phyloP scores from a whole-genome alignment of 1,140 invertebrate species.

The Drosophila sucinea region DNA sequence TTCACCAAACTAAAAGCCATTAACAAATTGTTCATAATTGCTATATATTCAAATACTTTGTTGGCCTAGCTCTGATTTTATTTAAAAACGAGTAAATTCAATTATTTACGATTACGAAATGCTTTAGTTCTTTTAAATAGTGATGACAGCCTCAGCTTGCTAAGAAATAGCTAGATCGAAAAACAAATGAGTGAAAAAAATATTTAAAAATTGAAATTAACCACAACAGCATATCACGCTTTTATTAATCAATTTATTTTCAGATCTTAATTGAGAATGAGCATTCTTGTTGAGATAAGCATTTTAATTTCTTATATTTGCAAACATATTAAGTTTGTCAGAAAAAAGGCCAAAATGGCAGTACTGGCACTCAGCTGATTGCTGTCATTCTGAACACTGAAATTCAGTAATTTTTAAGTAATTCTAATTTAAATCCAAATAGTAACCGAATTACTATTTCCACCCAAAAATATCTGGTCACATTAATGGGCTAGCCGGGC shows the following conservation, averaged over 20 bases:
- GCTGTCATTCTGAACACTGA: neutral
- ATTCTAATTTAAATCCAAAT: too few species aligned
- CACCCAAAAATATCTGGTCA: too few species aligned
- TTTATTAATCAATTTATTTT: too few species aligned
- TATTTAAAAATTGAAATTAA: neutral
- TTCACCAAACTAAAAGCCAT: conserved; percentile 41
- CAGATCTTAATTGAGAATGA: too few species aligned
- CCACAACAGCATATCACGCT: too few species aligned
- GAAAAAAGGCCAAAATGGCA: neutral
- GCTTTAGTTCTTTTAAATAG: neutral
- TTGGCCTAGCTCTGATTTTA: neutral
- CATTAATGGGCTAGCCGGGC: neutral
- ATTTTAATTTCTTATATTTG: neutral
- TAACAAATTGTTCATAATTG: conserved; percentile 48
- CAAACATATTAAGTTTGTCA: neutral
- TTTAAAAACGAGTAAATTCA: conserved; percentile 11
- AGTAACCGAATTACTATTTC: too few species aligned
- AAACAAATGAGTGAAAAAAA: neutral
- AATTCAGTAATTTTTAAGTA: too few species aligned
- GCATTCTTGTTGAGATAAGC: too few species aligned
- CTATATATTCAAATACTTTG: neutral
- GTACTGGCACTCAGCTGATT: neutral
- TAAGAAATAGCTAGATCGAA: neutral
- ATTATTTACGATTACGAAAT: conserved; percentile 37
- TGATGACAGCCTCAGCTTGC: neutral